Conservation (phyloP, 2,888 invertebrate genomes). For the Netelia melanura region DNA sequence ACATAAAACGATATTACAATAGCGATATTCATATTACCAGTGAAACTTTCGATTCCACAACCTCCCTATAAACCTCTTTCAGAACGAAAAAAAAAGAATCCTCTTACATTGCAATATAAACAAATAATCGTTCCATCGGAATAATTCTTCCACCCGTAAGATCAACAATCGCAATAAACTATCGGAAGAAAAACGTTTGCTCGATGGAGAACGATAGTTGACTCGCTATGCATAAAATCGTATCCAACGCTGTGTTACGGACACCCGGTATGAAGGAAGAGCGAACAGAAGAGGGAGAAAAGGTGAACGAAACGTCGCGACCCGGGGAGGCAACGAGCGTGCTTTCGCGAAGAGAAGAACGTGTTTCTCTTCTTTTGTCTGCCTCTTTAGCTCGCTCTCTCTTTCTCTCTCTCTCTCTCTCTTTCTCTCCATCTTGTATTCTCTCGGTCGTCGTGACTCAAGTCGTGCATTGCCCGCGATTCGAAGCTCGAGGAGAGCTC, state of each 20-base stretch:
- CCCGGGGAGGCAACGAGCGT: slow-evolving; percentile 48
- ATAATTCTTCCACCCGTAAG: too few species aligned
- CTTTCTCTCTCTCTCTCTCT: slow-evolving; percentile 18
- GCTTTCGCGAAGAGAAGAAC: slow-evolving; percentile 53
- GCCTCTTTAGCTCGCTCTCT: slow-evolving; percentile 38
- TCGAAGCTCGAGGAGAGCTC: slow-evolving; percentile 42
- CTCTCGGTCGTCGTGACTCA: slow-evolving; percentile 55
- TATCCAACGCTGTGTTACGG: not conserved
- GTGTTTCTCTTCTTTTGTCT: slow-evolving; percentile 66
- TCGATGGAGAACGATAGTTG: not conserved
- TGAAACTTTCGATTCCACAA: too few species aligned
- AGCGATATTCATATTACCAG: too few species aligned
- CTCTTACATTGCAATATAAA: too few species aligned
- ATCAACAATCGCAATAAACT: not conserved
- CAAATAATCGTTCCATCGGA: too few species aligned
- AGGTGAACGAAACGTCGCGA: slow-evolving; percentile 74
- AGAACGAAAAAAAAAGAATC: too few species aligned
- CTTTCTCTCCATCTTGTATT: slow-evolving; percentile 13
- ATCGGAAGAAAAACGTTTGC: not conserved
- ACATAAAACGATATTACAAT: too few species aligned
- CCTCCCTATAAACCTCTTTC: too few species aligned
- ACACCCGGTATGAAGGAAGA: slow-evolving; percentile 53
- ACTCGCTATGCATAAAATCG: not conserved
- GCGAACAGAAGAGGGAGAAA: slow-evolving; percentile 61
- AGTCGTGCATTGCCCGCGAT: slow-evolving; percentile 53